phyloP scores from a whole-genome alignment of 2,113 vertebrate species.

The Xenus cinereus region DNA sequence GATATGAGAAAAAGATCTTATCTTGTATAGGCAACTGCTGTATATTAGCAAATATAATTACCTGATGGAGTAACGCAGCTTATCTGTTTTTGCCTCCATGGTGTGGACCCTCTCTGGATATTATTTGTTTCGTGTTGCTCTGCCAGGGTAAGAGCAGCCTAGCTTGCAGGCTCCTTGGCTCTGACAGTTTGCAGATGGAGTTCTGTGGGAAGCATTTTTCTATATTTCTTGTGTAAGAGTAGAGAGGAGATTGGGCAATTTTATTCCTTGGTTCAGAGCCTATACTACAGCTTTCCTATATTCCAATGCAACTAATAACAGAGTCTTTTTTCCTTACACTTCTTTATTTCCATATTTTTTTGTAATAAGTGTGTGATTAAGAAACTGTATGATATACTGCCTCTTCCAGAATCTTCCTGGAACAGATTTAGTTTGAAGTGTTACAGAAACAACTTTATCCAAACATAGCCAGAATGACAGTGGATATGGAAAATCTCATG shows the following conservation, averaged over 20 bases:
- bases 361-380: background rate
- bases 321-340: background rate
- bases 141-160: background rate
- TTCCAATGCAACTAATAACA: background rate
- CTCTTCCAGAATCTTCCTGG: slow-evolving; percentile 17
- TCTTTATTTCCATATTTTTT: background rate
- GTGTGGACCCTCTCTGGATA: background rate
- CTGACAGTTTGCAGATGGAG: background rate
- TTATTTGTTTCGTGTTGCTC: background rate
- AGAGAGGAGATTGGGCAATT: background rate
- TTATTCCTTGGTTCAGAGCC: background rate
- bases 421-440: slow-evolving; percentile 12
- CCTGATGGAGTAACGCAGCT: background rate
- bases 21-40: background rate
- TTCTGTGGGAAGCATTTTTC: background rate
- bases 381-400: background rate
- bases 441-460: slow-evolving; percentile 20
- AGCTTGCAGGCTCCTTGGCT: background rate
- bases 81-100: background rate
- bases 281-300: background rate
- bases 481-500: background rate
- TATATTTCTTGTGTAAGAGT: background rate
- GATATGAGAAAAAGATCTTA: background rate
- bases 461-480: background rate
- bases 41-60: background rate